These are phyloP conservation scores for Scomber japonicus DNA, from an alignment of 2,113 vertebrate genomes.

Conservation along the genomic window DNA sequence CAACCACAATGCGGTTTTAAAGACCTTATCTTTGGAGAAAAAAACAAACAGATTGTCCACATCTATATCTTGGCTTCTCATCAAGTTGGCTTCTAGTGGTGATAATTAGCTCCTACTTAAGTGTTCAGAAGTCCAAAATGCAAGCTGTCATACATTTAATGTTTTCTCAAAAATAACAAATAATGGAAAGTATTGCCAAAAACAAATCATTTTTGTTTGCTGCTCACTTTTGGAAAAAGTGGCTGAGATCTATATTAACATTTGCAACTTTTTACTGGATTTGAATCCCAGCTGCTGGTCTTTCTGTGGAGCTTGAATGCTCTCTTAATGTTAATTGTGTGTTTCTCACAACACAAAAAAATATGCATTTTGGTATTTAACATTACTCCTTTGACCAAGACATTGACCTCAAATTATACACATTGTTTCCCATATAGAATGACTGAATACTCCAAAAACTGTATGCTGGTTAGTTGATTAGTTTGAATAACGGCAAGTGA, in stretches of 20 bases:
- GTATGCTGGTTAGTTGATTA: background rate
- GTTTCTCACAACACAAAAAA: background rate
- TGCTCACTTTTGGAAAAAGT: slow-evolving; percentile 30
- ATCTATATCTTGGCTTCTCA: slow-evolving; percentile 44
- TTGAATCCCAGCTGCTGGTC: background rate
- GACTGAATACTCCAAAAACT: slow-evolving; percentile 1
- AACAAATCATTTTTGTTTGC: background rate
- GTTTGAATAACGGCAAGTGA: background rate
- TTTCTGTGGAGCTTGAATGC: background rate
- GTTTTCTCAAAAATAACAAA: slow-evolving; percentile 48
- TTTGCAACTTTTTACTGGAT: background rate
- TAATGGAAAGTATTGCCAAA: slow-evolving; percentile 11
- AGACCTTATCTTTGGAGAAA: slow-evolving; percentile 31
- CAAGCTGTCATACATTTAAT: slow-evolving; percentile 58
- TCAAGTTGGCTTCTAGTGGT: slow-evolving; percentile 37
- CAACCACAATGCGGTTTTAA: slow-evolving; percentile 29
- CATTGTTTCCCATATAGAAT: background rate
- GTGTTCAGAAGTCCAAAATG: slow-evolving; percentile 31
- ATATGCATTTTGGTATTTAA: no score
- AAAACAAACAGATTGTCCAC: slow-evolving; percentile 46
- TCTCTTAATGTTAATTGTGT: background rate
- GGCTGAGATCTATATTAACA: background rate
- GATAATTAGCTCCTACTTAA: slow-evolving; percentile 33
- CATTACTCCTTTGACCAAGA: background rate
- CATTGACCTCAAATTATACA: background rate